A percentile compares a stretch with the other conserved stretches of the same genome.
Conservation (phyloP, 2,888 invertebrate species). For the Cloeon dipterum region DNA sequence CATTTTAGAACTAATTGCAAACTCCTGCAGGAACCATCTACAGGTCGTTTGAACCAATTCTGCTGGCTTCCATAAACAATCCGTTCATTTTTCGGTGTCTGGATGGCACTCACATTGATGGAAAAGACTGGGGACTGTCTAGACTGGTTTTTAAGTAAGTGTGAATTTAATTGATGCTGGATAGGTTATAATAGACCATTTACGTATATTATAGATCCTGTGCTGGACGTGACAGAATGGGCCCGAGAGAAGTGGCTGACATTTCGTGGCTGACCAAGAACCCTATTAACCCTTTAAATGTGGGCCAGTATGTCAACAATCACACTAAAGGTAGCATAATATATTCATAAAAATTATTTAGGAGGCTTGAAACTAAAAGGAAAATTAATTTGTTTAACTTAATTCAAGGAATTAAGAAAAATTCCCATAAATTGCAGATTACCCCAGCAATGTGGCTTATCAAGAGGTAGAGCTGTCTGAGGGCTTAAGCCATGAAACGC, state of each 20-base stretch:
- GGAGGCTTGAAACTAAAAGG: background rate
- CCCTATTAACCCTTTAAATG: slow-evolving; percentile 19
- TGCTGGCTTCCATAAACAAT: slow-evolving; percentile 22
- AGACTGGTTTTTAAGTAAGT: slow-evolving; percentile 19
- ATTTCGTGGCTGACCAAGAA: slow-evolving; percentile 10
- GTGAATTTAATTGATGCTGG: too few relatives aligned
- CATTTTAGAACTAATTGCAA: slow-evolving; percentile 3
- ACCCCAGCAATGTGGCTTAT: slow-evolving; percentile 22
- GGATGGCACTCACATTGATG: slow-evolving; percentile 23
- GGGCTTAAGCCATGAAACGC: slow-evolving; percentile 14
- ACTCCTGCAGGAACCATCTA: slow-evolving; percentile 22
- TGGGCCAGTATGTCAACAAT: slow-evolving; percentile 27
- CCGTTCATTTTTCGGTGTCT: slow-evolving; percentile 23
- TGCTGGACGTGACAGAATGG: slow-evolving; percentile 16
- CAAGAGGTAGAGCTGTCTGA: slow-evolving; percentile 18
- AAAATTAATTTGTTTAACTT: too few relatives aligned
- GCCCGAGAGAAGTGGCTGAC: slow-evolving; percentile 15
- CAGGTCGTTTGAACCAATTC: slow-evolving; percentile 19
- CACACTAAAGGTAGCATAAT: slow-evolving; percentile 14
- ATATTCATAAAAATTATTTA: background rate
- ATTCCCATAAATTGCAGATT: slow-evolving; percentile 10
- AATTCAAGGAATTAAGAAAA: too few relatives aligned
- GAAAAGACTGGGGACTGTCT: slow-evolving; percentile 21
- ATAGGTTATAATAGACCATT: too few relatives aligned
- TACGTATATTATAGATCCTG: slow-evolving; percentile 20